Evolutionary conservation across 92 coral and sea anemone genomes (phyloP).

Genomic region (Palythoa heliodiscus): DNA sequence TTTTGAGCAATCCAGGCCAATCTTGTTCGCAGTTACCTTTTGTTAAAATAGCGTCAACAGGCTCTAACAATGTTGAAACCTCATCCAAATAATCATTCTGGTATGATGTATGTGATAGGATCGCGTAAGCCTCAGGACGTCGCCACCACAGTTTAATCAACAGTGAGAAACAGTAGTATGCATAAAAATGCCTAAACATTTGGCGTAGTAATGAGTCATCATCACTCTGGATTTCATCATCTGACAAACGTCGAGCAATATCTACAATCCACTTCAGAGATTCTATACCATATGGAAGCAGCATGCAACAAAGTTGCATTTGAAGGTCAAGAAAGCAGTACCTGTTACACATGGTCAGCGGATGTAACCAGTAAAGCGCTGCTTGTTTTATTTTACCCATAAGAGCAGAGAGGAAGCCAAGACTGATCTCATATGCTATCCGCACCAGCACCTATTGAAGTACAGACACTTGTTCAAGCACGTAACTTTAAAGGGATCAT

Average conservation of each 20-base stretch:
- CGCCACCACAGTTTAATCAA: constrained; percentile 76
- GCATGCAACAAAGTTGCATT: constrained; percentile 62
- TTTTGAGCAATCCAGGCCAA: not conserved
- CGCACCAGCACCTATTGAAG: constrained; percentile 60
- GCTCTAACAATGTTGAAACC: not conserved
- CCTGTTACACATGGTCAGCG: constrained; percentile 65
- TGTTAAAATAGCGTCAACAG: not conserved
- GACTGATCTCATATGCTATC: constrained; percentile 77
- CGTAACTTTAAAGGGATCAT: no score
- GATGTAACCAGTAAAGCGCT: constrained; percentile 66
- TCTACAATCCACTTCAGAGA: constrained; percentile 57
- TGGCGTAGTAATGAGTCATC: constrained; percentile 16
- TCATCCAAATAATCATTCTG: not conserved
- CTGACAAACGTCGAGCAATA: constrained; percentile 40
- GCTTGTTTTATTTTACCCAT: constrained; percentile 56
- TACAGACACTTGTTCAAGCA: not conserved
- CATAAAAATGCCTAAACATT: constrained; percentile 64
- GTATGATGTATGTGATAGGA: not conserved
- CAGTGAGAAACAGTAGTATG: constrained; percentile 56
- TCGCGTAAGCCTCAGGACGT: constrained; percentile 47
- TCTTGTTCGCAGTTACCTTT: not conserved
- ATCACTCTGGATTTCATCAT: not conserved
- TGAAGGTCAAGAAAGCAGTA: constrained; percentile 59
- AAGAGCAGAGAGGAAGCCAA: constrained; percentile 70
- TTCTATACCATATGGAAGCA: constrained; percentile 67